Base-by-base conservation (phyloP, 2,888 invertebrate genomes). In the Leptopilina myrica region DNA sequence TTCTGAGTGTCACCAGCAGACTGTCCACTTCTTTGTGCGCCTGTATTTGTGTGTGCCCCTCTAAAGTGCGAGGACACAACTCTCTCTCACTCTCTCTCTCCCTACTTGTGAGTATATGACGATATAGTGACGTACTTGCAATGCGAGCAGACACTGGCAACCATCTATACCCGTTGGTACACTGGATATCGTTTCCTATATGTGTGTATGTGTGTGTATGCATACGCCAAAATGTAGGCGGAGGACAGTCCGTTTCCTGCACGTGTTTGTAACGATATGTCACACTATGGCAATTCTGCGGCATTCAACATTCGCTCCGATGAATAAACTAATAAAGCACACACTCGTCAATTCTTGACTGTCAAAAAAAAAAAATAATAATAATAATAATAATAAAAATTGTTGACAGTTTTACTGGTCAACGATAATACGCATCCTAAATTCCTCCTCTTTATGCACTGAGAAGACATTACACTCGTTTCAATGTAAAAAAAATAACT, bases 1-100 rank as follows among this genome's bases (percentile, higher is more conserved):
- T 90, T 90, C 90, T 87, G 89, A 89, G 90, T 90, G 90, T 90
- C 90, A 90, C 85, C 85, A 88, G 86, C 90, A 90, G 90, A 86
- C 89, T 73, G 73, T 73, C 88, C 90, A 89, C 89, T 90, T 90
- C 89, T 90, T 90, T 89, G 87, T 87, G 83, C 83, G 83, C 83
- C 79, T 83, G 78, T 81, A 84, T 85, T 85, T 82, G 69, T 53
- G 14, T 76, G 2, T 49, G 11, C 11, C 49, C 11, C 49, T 49
- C 49, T 49, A 33, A 5, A 33, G 33, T 33, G 33, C 1, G 33
- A 33, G 33, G 33, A 33, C 33, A 33, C 33, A 33, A 33, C 49
- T 49, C 49, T 49, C 49, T 49, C 49, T 20, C 12, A 46, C 66
- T 43, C 26, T 12, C 15, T 20, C 5, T 40, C 40, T 12, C 59